A percentile compares a stretch with the other conserved stretches of the same genome.
These are phyloP conservation scores for Enteromius unitaeniatus DNA, from an alignment of 2,797 vertebrate species.

Conservation along the genomic window DNA sequence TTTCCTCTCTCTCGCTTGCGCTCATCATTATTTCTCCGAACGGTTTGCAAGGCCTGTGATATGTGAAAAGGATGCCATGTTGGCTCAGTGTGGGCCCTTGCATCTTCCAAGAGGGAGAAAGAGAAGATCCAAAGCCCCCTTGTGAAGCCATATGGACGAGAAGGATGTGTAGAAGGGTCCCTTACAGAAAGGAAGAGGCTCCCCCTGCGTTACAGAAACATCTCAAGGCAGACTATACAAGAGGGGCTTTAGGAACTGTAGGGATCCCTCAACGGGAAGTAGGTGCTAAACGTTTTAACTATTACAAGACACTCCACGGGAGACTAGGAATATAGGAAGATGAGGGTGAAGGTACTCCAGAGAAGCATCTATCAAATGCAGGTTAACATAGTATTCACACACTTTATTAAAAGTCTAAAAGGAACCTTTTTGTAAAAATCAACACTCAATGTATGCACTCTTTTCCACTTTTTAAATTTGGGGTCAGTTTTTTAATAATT, in stretches of 20 bases:
- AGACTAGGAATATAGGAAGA: constrained; percentile 18
- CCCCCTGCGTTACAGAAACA: background rate
- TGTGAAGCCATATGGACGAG: constrained; percentile 72
- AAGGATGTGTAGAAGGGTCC: background rate
- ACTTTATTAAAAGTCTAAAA: background rate
- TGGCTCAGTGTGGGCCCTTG: constrained; percentile 73
- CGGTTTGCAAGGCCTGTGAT: constrained; percentile 68
- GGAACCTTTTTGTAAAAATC: background rate
- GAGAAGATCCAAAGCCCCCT: constrained; percentile 71
- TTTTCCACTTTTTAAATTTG: too few relatives aligned
- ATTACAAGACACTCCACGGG: constrained; percentile 59
- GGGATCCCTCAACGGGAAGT: constrained; percentile 54
- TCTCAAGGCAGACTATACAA: constrained; percentile 19
- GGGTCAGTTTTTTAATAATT: background rate
- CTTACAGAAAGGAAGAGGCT: constrained; percentile 6
- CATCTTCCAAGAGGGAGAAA: constrained; percentile 75
- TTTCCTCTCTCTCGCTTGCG: constrained; percentile 58
- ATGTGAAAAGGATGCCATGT: constrained; percentile 66
- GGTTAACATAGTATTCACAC: background rate
- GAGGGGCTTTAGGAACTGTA: background rate
- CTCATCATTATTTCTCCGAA: constrained; percentile 65
- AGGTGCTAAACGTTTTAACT: constrained; percentile 51
- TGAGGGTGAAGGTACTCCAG: constrained; percentile 3
- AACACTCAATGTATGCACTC: background rate
- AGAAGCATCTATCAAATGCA: constrained; percentile 5